These are phyloP conservation scores for Microcebus ravelobensis DNA, from an alignment of 2,113 vertebrate species.

Conservation along the genomic window DNA sequence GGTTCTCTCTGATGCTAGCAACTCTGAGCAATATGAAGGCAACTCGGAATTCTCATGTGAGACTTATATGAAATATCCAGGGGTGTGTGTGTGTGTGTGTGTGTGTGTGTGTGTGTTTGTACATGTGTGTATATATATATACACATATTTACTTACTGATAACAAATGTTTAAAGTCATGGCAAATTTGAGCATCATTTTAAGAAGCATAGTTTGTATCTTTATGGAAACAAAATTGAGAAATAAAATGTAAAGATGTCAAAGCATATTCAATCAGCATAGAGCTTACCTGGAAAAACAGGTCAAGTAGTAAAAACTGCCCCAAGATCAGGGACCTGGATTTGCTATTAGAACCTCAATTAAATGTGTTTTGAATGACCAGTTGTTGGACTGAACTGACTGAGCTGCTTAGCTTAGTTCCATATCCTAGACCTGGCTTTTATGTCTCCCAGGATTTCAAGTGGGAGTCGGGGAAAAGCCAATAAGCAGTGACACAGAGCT, in stretches of 20 bases:
- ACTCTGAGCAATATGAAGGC: neutral
- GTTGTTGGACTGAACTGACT: neutral
- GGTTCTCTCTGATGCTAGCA: neutral
- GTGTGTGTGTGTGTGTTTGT: neutral
- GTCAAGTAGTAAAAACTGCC: neutral
- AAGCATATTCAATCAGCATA: neutral
- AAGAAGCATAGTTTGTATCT: neutral
- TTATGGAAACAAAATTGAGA: neutral
- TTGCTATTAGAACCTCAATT: neutral
- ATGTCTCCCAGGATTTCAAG: neutral
- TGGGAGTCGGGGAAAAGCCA: too few species aligned
- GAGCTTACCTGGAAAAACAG: neutral
- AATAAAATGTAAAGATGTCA: neutral
- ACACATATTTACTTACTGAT: neutral
- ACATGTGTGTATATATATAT: neutral
- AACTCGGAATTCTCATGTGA: neutral
- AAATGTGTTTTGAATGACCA: neutral
- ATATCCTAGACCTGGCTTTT: neutral
- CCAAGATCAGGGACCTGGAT: neutral
- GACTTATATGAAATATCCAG: neutral
- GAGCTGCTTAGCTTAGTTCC: neutral
- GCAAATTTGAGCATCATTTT: neutral
- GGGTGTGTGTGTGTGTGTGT: too few species aligned
- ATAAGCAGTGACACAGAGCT: neutral
- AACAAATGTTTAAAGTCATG: neutral